Conservation (phyloP, 2,797 vertebrate genomes). For the Lacerta agilis region DNA sequence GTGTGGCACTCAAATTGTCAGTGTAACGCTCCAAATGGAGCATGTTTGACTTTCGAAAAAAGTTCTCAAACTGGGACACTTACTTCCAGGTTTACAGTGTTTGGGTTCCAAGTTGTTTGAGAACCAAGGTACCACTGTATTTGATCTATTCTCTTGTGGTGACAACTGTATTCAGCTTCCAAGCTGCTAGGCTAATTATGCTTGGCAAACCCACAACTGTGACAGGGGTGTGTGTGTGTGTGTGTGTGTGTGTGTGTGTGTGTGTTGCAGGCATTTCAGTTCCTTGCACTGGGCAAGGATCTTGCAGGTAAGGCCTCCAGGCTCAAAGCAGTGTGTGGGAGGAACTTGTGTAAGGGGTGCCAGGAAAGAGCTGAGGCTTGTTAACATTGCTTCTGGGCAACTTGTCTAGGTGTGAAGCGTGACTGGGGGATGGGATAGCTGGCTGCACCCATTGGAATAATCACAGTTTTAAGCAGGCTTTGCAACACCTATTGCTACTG, state of each 20-base stretch:
- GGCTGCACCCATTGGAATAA: not conserved
- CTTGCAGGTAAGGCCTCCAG: not conserved
- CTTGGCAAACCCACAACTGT: slow-evolving; percentile 22
- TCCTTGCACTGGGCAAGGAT: fast-evolving
- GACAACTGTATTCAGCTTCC: not conserved
- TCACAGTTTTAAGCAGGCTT: not conserved
- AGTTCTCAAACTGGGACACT: too few species aligned
- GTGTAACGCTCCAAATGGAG: too few species aligned
- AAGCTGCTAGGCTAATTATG: slow-evolving; percentile 50
- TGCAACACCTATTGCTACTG: not conserved
- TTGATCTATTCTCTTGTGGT: not conserved
- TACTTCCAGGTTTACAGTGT: too few species aligned
- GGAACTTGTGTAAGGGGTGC: not conserved
- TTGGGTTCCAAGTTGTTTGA: too few species aligned
- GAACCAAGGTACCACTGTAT: too few species aligned
- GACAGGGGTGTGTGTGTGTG: slow-evolving; percentile 11
- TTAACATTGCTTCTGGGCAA: not conserved
- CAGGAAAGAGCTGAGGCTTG: slow-evolving; percentile 3
- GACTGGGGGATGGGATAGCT: not conserved
- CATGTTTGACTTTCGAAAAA: too few species aligned
- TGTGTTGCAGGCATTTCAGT: not conserved
- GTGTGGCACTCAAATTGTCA: too few species aligned
- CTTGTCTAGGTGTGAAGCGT: not conserved
- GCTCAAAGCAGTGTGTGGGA: not conserved
- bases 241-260: too few species aligned